These are phyloP conservation scores for Clostera curtula DNA, from an alignment of 2,888 invertebrate species.

Conservation along the genomic window DNA sequence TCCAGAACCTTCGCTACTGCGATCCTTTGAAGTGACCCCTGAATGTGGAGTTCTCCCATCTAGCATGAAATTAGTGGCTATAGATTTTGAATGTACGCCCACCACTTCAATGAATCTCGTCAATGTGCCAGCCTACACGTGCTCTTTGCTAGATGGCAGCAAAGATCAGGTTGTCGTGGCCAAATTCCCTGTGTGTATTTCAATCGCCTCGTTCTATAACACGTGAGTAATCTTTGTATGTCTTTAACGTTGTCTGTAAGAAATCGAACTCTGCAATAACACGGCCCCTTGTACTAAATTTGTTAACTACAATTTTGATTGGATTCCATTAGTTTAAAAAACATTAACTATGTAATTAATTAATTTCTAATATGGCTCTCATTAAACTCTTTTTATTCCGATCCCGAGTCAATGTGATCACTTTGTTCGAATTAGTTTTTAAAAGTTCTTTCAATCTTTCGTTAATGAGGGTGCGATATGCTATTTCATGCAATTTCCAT, in stretches of 20 bases:
- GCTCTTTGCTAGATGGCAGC: slow-evolving; percentile 59
- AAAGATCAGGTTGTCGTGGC: slow-evolving; percentile 63
- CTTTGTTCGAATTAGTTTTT: no score
- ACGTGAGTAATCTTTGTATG: slow-evolving; percentile 39
- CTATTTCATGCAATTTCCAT: no score
- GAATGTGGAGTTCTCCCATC: slow-evolving; percentile 53
- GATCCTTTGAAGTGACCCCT: slow-evolving; percentile 44
- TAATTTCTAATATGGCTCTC: no score
- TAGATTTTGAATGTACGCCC: slow-evolving; percentile 59
- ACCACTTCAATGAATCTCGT: slow-evolving; percentile 54
- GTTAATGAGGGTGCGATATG: no score
- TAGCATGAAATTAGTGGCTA: slow-evolving; percentile 32
- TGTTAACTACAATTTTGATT: no score
- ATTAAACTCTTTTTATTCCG: no score
- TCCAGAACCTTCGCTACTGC: slow-evolving; percentile 53
- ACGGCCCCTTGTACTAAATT: no score
- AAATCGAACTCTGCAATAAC: neutral
- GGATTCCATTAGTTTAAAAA: no score
- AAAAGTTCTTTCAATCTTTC: no score
- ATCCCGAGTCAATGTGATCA: no score
- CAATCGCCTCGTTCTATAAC: slow-evolving; percentile 65
- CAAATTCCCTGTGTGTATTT: slow-evolving; percentile 58
- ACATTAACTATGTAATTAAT: no score
- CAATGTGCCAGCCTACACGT: slow-evolving; percentile 56
- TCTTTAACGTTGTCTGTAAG: neutral